Conservation (phyloP, 2,797 vertebrate species). For the Mus caroli region DNA sequence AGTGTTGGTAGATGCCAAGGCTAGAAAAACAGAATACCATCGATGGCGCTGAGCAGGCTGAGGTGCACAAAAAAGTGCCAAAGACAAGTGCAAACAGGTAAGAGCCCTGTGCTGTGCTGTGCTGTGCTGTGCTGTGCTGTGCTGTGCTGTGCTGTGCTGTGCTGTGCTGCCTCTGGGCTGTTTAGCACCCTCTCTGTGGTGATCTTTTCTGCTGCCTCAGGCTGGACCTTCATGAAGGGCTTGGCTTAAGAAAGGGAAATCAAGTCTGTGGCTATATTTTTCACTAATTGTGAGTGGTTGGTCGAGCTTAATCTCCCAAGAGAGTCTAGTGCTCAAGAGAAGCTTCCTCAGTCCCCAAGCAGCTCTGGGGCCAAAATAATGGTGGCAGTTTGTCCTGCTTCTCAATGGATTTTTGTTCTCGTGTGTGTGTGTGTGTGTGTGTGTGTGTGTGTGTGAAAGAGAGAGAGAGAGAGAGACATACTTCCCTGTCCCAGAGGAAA, state of each 20-base stretch:
- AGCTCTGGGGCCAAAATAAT: not conserved
- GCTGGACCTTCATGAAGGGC: not conserved
- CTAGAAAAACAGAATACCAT: slow-evolving; percentile 98
- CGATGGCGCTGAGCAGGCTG: slow-evolving; percentile 96
- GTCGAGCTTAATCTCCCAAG: rapidly evolving
- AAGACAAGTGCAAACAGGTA: slow-evolving; percentile 97
- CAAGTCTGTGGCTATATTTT: not conserved
- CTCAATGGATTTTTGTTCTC: not conserved
- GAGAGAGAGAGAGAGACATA: too few species aligned
- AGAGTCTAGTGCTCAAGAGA: not conserved
- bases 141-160: too few species aligned
- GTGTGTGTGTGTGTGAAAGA: not conserved
- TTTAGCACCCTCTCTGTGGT: not conserved
- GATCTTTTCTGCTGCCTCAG: not conserved
- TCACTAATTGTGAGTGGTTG: slow-evolving; percentile 55
- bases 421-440: not conserved
- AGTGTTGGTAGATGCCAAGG: slow-evolving; percentile 99
- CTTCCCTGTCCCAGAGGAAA: not conserved
- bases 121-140: too few species aligned
- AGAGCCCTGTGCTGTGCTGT: not conserved
- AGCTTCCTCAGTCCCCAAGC: not conserved
- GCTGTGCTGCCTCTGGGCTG: not conserved
- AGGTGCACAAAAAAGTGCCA: slow-evolving; percentile 94
- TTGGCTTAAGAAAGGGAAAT: not conserved
- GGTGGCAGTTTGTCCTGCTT: not conserved